Evolutionary conservation across 2,797 vertebrate species (phyloP), one percentile per base, ranked within the genome.

Genomic region (Molossus alvarezi): DNA sequence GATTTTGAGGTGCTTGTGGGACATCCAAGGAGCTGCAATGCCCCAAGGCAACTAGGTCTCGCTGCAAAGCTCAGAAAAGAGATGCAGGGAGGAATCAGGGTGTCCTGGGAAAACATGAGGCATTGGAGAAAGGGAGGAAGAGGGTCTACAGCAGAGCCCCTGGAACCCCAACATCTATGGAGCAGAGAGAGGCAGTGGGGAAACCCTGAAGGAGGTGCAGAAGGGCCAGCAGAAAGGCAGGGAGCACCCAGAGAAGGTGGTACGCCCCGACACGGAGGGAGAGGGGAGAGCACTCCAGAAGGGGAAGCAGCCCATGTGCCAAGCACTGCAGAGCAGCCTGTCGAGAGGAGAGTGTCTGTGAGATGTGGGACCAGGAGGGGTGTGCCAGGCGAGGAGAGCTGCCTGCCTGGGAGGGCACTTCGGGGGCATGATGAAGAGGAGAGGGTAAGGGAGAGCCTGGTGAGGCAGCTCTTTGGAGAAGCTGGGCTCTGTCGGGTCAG

Each of bases 341-440:
- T 29, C 1, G 15, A 62, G 41, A 45, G 15, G 45, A 45, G 45
- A 6, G 45, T 0, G 0, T 21, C 14, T 60, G 65, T 0, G 3
- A 73, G 48, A 37, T n/a, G 58, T 33, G 48, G 69, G 76, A 71
- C 29, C 73, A 12, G 64, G 15, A 53, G 4, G 12, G 18, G 18
- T 9, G 6, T 21, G 67, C 3, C 60, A 37, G 55, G 55, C 69
- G 60, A 57, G 23, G 58, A 41, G 20, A 58, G 48, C 25, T 2
- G 62, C 11, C 33, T 4, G n/a, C 13, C 18, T 18, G 10, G 13
- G 48, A 5, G 53, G 51, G 12, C 18, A 60, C 58, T 57, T 53
- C 72, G 73, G 65, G 12, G 23, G 41, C 0, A 9, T 1, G 10
- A 8, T 14, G 1, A 7, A 48, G 11, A 67, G 21, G 20, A 12